These are phyloP conservation scores for Bellardia pandia DNA, from an alignment of 2,888 invertebrate genomes.

Conservation along the genomic window DNA sequence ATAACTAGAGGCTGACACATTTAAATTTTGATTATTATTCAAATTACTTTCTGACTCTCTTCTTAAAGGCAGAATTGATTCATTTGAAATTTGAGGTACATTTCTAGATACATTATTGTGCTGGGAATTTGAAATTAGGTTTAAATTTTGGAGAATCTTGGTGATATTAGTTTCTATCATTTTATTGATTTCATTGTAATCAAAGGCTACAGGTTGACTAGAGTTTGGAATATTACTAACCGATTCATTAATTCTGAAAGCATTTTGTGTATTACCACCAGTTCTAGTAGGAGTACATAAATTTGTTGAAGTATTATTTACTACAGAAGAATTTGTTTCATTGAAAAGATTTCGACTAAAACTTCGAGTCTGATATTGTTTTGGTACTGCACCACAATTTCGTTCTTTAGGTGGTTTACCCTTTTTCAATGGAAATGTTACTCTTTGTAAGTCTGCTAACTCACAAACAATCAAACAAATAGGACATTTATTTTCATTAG, in stretches of 20 bases:
- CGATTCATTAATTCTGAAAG: too few species aligned
- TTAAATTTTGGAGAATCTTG: conserved; percentile 1
- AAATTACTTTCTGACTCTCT: too few species aligned
- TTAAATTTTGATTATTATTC: neutral
- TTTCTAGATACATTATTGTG: too few species aligned
- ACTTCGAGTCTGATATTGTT: neutral
- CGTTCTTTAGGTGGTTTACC: neutral
- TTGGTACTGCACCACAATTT: neutral
- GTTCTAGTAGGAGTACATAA: too few species aligned
- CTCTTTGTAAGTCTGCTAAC: conserved; percentile 10
- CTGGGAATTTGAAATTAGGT: too few species aligned
- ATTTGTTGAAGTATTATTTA: too few species aligned
- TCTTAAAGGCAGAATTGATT: too few species aligned
- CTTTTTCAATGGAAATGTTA: neutral
- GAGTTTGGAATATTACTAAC: too few species aligned
- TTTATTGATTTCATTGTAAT: conserved; percentile 26
- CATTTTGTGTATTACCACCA: too few species aligned
- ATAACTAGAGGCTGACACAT: neutral
- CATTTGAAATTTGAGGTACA: too few species aligned
- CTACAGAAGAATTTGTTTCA: too few species aligned
- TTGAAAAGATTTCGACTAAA: neutral
- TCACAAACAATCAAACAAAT: conserved; percentile 15
- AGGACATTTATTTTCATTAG: neutral
- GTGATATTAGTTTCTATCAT: conserved; percentile 18
- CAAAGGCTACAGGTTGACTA: neutral